Conservation (phyloP, 2,113 vertebrate genomes). For the Syngnathus scovelli region DNA sequence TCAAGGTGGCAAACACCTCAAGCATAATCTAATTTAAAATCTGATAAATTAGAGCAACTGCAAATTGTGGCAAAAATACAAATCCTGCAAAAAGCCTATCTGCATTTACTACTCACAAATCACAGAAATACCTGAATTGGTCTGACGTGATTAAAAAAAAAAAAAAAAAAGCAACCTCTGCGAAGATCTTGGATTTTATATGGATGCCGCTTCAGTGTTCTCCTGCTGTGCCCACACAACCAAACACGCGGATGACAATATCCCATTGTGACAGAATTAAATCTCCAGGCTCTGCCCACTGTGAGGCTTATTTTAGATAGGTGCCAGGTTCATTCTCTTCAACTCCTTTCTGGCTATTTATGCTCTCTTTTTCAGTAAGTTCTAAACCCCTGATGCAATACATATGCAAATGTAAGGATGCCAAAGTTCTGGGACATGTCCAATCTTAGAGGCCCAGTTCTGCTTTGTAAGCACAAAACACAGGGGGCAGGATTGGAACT, state of each 20-base stretch:
- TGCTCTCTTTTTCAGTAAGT: constrained; percentile 47
- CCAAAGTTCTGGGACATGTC: constrained; percentile 51
- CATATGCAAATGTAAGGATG: constrained; percentile 60
- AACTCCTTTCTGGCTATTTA: constrained; percentile 57
- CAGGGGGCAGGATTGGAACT: constrained; percentile 45
- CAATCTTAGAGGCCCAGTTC: constrained; percentile 49
- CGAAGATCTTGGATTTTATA: constrained; percentile 34
- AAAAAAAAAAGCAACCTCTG: constrained; percentile 15
- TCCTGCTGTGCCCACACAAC: constrained; percentile 38
- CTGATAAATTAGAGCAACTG: constrained; percentile 13
- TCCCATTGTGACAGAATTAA: constrained; percentile 47
- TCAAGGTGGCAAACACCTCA: constrained; percentile 27
- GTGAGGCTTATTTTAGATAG: constrained; percentile 35
- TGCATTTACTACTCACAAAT: constrained; percentile 9
- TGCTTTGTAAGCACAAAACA: constrained; percentile 67
- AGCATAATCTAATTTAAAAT: constrained; percentile 25
- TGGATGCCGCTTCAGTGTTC: constrained; percentile 22
- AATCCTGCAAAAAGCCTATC: constrained; percentile 9
- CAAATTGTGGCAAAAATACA: constrained; percentile 9
- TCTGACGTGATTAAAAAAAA: constrained; percentile 11
- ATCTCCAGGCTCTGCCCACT: constrained; percentile 32
- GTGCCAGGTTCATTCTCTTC: constrained; percentile 49
- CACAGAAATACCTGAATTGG: constrained; percentile 19
- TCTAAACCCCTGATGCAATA: constrained; percentile 55
- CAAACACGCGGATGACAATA: constrained; percentile 43